Base-by-base conservation (phyloP, 2,888 invertebrate species). In the Mythimna impura region DNA sequence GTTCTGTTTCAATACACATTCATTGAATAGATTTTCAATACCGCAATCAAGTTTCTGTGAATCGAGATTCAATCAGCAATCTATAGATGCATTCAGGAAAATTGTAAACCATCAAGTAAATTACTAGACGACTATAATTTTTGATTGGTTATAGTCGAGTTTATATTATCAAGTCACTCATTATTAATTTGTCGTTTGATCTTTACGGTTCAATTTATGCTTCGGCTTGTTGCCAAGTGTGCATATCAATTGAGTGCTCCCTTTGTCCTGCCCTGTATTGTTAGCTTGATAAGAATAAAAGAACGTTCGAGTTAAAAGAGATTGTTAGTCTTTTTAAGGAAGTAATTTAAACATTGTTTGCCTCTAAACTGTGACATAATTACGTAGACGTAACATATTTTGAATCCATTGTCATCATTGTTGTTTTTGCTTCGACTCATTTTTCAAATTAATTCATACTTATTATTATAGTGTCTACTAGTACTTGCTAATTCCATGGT, bases 231-330 rank as follows among this genome's bases (percentile, higher is more conserved):
- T 75, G 85, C 72, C 71, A 82, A 84, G 66, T 63, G 52, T 64
- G 60, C 76, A 82, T 75, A 77, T 77, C 70, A 78, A 75, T 84
- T 78, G 63, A 68, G 64, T 36, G 58, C 58, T 71, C 80, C 61
- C 60, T 78, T 80, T 72, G 74, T 80, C 61, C 50, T 71, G 73
- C 78, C 50, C 47, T 55, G 60, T 72, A 72, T 74, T 60, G 62
- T 76, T 61, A 36, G 64, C 54, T 77, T 65, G 50, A 69, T 69
- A 81, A 70, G 66, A 81, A 73, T 71, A 17, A 55, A 71, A 66
- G 34, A 57, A 12, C 22, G 50, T 52, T 74, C 25, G 17, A 68
- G 22, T 63, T 25, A n/a, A 61, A 70, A 47, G 40, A 61, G 57
- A 50, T 76, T 69, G 61, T 63, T 10, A 22, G 54, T 55, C 58